Evolutionary conservation across 2,888 invertebrate genomes (phyloP), one percentile per base, ranked within the genome.

Genomic region (Bombyx huttoni): DNA sequence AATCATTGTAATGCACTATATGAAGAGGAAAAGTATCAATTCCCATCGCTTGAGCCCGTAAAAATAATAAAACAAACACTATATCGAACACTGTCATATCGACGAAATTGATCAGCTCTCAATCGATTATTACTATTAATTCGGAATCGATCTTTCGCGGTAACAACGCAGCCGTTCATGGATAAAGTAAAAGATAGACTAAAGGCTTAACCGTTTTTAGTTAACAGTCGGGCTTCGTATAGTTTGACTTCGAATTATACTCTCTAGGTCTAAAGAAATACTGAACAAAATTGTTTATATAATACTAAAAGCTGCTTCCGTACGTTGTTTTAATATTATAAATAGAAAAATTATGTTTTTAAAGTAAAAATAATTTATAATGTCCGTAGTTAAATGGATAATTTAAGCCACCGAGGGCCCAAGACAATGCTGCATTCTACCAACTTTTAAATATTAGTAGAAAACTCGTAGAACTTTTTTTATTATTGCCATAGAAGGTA

Each of bases 1-100:
- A 89, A 70, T 90, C 90, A 62, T 90, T 90, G 47, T 89, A 81
- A 65, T 90, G 90, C 51, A 90, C 74, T 51, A 91, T 75, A 54
- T 90, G 89, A 55, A 91, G 64, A 53, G 81, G 75, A 59, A 85
- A 90, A n/a, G 84, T 60, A 47, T 71, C 66, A 52, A 69, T 49
- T n/a, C 33, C 46, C 7, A 51, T 24, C n/a, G 50, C 51, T 34
- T 40, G 40, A 49, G 24, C 47, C 40, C 8, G 33, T 14, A 35
- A 7, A 35, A 40, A 24, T 13, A 40, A 48, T 1, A 8, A 40
- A 10, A 40, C 9, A 40, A 40, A 40, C 6, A 40, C 12, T 40
- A 40, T 40, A 24, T 24, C 3, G 3, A 24, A 24, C 24, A 24
- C 24, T 24, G 24, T 24, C 24, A 24, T 24, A 24, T 24, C 24